Conservation (phyloP, 2,797 vertebrate genomes). For the Smutsia temminckii region DNA sequence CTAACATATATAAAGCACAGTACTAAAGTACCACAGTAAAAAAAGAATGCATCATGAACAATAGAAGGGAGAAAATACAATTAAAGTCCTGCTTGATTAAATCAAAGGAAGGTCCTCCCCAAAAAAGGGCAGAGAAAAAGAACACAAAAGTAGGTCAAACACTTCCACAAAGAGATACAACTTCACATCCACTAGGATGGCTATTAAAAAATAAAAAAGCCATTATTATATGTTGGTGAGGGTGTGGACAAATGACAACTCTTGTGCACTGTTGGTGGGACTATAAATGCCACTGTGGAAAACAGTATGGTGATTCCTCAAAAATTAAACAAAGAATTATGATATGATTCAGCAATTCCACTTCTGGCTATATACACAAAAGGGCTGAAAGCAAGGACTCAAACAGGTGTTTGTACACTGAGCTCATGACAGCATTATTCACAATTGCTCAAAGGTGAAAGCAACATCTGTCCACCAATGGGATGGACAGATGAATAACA, state of each 20-base stretch:
- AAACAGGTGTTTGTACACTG: not conserved
- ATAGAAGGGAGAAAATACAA: not conserved
- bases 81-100: not conserved
- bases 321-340: not conserved
- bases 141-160: not conserved
- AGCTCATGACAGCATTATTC: not conserved
- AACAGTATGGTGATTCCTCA: not conserved
- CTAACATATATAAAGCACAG: not conserved
- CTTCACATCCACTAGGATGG: not conserved
- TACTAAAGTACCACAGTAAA: not conserved
- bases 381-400: not conserved
- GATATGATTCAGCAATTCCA: not conserved
- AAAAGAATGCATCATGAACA: not conserved
- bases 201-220: no score
- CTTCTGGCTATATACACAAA: not conserved
- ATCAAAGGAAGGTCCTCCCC: not conserved
- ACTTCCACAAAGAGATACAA: not conserved
- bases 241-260: not conserved
- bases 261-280: not conserved
- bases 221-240: not conserved
- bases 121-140: not conserved
- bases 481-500: not conserved
- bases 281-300: not conserved
- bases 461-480: not conserved
- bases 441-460: not conserved